Base-by-base conservation (phyloP, 2,113 vertebrate species). In the Pseudolaguvia tuberculata region DNA sequence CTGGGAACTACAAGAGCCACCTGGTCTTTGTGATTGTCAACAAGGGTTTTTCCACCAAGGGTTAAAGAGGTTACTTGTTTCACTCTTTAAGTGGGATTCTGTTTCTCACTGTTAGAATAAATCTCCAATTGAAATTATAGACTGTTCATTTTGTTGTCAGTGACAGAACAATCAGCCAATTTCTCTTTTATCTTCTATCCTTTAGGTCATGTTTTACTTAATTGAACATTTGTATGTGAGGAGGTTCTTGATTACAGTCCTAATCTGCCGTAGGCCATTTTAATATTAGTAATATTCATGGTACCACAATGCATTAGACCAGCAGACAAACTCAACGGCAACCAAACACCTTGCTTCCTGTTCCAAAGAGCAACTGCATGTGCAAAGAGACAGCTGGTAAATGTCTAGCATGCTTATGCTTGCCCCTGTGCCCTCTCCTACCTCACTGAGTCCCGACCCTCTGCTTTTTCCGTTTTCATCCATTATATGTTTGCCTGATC, bases 181-280 rank as follows among this genome's bases (percentile, higher is more conserved):
- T 10, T 70, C 25, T 42, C 9, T 31, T 68, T 42, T 5, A 9
- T 42, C n/a, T n/a, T n/a, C n/a, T n/a, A n/a, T n/a, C n/a, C n/a
- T n/a, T 35, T 35, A 35, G 8, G 39, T 42, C 7, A 9, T 42
- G 5, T 42, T 42, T 42, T 42, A 21, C 42, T 47, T 55, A 17
- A 66, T 57, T 79, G 48, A 21, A 63, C 58, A 73, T 47, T 53
- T 47, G 35, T 35, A 45, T 71, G 67, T 62, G 53, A 66, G 53
- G 20, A 66, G 51, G 81, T 87, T 84, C 84, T 86, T 85, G 76
- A 84, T 86, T 86, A 80, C 45, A 52, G 58, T 47, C 5, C 51
- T 45, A 59, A 9, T 48, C 63, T 76, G 31, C 31, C 69, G 71
- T 73, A 63, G 35, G n/a, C n/a, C 68, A 47, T 59, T 47, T 17